phyloP scores from a whole-genome alignment of 2,888 invertebrate species.

The Nomada fabriciana region DNA sequence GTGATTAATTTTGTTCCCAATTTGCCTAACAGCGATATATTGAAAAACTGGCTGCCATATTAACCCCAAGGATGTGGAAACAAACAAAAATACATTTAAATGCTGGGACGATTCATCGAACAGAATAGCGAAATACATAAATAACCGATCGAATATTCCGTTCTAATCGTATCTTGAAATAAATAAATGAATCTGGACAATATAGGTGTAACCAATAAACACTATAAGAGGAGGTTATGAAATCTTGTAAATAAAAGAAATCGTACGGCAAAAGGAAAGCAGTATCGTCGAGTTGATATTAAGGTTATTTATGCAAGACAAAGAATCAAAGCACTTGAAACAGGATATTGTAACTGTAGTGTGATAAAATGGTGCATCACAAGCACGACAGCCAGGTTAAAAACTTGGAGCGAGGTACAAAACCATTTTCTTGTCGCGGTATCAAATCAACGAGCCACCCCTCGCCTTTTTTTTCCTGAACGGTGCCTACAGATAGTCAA shows the following conservation, averaged over 20 bases:
- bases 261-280: constrained; percentile 20
- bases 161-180: background rate
- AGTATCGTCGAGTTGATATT: constrained; percentile 10
- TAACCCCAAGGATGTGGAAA: constrained; percentile 30
- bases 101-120: constrained; percentile 21
- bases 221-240: constrained; percentile 54
- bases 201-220: constrained; percentile 3
- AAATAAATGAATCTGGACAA: constrained; percentile 5
- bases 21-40: background rate
- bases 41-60: constrained; percentile 33
- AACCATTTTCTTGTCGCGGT: constrained; percentile 44
- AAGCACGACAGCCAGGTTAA: constrained; percentile 49
- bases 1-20: background rate
- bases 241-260: constrained; percentile 50
- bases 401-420: constrained; percentile 24
- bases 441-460: constrained; percentile 42
- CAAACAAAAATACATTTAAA: constrained; percentile 41
- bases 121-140: background rate
- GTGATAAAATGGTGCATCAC: constrained; percentile 53
- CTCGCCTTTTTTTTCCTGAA: constrained; percentile 39
- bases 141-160: background rate
- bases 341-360: constrained; percentile 50
- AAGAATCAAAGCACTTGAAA: constrained; percentile 31
- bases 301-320: constrained; percentile 30
- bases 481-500: constrained; percentile 38